Base-by-base conservation (phyloP, 2,113 vertebrate species). In the Hiodon tergisus region DNA sequence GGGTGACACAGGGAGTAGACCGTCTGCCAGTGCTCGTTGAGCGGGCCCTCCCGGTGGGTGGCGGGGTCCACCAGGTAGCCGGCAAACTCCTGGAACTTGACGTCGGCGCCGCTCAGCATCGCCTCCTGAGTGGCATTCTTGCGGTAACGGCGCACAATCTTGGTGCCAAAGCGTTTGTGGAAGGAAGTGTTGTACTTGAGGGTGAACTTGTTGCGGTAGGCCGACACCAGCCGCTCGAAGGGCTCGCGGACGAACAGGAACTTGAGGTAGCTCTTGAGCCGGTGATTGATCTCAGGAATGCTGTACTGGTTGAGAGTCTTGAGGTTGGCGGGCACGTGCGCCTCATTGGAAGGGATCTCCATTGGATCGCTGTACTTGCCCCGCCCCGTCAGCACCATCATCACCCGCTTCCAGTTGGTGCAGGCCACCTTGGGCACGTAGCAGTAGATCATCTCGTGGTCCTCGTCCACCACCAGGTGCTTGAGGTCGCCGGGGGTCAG, bases 351-450 rank as follows among this genome's bases (percentile, higher is more conserved):
- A 0, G 95, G 97, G 79, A 99, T 99, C 81, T 95, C 95, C 96
- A 99, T 98, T 0, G 97, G 97, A 78, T 98, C 91, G 0, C 89
- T 97, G 88, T 98, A 98, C 76, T 95, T 96, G n/a, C 96, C 96
- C 5, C 89, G 92, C 2, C 96, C 94, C 0, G 91, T 95, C 72
- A 99, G 93, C n/a, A 99, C 97, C 96, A 99, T 98, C 96, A 99
- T 98, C 74, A 98, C 94, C 9, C 97, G 91, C 83, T 99, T 98
- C 97, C 97, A 99, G 90, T 99, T 99, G 85, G 97, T 99, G 76
- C 97, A 99, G 47, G 97, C 97, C 86, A 99, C 97, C 86, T 99
- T 99, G 83, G 97, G 97, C 50, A 99, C 97, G 0, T 99, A 99
- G 87, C 97, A 99, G 81, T 99, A 99, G 87, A 99, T 96, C 81